phyloP scores from a whole-genome alignment of 2,797 vertebrate genomes.

The Antrozous pallidus region DNA sequence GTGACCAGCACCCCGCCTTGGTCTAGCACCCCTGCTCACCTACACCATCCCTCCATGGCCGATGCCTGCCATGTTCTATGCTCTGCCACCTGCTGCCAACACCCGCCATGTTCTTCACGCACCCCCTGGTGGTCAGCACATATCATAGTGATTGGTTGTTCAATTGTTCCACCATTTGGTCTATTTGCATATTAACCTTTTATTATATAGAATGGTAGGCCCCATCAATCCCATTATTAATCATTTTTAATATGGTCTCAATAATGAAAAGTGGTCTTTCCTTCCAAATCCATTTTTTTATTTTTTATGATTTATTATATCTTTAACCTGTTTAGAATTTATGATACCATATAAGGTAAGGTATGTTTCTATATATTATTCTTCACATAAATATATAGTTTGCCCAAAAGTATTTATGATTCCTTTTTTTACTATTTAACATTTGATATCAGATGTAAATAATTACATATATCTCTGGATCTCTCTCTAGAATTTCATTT shows the following conservation, averaged over 20 bases:
- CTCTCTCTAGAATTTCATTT: background rate
- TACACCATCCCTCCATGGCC: no score
- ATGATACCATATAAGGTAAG: background rate
- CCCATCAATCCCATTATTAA: background rate
- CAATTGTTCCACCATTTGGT: no score
- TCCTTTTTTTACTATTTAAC: background rate
- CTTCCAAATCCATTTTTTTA: background rate
- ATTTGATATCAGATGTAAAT: background rate
- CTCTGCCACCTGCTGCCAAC: no score
- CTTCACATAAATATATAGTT: background rate
- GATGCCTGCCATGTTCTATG: no score
- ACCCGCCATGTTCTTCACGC: fast-evolving
- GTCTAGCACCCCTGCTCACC: no score
- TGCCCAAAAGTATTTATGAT: background rate
- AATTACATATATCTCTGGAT: background rate
- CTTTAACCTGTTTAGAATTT: background rate
- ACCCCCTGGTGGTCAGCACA: no score
- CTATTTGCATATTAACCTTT: no score
- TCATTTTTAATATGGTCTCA: background rate
- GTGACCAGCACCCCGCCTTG: no score
- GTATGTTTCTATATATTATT: background rate
- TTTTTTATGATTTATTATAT: background rate
- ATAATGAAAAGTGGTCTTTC: background rate
- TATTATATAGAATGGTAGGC: background rate
- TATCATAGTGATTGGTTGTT: no score